Evolutionary conservation across 2,113 vertebrate genomes (phyloP), one percentile per base, ranked within the genome.

Genomic region (Numenius arquata): DNA sequence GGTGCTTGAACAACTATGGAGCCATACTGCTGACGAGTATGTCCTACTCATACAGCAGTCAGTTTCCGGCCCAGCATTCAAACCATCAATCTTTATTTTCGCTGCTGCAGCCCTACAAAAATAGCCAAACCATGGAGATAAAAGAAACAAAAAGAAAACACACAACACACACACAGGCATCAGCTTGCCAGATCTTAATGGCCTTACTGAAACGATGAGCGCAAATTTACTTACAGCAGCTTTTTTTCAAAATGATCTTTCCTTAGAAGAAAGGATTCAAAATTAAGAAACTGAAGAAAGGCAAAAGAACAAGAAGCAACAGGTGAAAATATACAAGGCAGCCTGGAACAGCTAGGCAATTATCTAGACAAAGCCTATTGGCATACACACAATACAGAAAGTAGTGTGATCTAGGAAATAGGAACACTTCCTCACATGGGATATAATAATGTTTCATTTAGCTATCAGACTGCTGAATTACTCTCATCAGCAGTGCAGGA

Each of bases 301-400:
- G 15, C 23, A 78, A 58, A 77, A 77, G 41, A 80, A 43, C 20
- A 79, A 82, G 36, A 59, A 93, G 56, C 58, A 95, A 95, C 80
- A 88, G 47, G 84, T 94, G 32, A 85, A 89, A 90, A 94, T 3
- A 68, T 0, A 81, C 20, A 61, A 32, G 8, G 29, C 40, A 91
- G 30, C 40, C 52, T 15, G 5, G 38, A 73, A 48, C 30, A 84
- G 10, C 47, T 27, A 55, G 26, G 13, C 62, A 87, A 59, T 55
- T 78, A 81, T 6, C 40, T 11, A 76, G 34, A 41, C 41, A 47
- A 0, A 81, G 23, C 34, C 53, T 36, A 41, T 2, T 2, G 0
- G 43, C 36, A 67, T 11, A 53, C 9, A 38, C 8, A 68, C 43
- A 38, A 4, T 1, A 50, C 9, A 72, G 38, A 91, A 85, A 62